Conservation (phyloP, 2,888 invertebrate genomes). For the Microplitis manilae region DNA sequence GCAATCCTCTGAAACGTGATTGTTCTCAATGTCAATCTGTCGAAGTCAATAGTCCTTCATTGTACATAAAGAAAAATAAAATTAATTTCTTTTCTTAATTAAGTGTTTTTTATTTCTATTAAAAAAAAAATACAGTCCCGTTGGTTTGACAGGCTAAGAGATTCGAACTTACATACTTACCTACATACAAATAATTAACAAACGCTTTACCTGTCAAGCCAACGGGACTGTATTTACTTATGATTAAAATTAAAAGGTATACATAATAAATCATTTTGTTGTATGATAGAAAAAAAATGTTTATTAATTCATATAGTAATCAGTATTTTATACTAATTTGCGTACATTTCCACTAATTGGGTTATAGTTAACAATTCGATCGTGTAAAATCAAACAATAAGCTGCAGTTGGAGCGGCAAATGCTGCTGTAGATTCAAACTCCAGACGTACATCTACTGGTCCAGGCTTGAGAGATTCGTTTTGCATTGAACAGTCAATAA, state of each 20-base stretch:
- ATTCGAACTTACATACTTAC: not conserved
- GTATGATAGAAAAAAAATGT: not conserved
- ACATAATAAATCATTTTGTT: not conserved
- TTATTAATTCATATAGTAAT: not conserved
- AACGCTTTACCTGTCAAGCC: not conserved
- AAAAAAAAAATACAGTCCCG: not conserved
- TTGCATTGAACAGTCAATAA: constrained; percentile 14
- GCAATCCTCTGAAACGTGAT: no score
- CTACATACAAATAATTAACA: not conserved
- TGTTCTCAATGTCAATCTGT: no score
- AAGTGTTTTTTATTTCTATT: no score
- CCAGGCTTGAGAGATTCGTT: constrained; percentile 9
- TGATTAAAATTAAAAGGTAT: not conserved
- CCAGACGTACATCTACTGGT: constrained; percentile 4
- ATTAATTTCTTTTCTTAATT: no score
- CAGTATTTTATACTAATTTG: not conserved
- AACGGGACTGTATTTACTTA: not conserved
- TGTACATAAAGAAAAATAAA: no score
- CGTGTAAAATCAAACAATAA: not conserved
- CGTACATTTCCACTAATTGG: not conserved
- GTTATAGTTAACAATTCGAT: not conserved
- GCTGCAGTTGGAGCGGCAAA: not conserved
- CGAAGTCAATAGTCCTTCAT: no score
- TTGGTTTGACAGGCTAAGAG: not conserved
- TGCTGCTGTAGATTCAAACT: not conserved